Conservation (phyloP, 2,797 vertebrate genomes). For the Syngnathus acus region DNA sequence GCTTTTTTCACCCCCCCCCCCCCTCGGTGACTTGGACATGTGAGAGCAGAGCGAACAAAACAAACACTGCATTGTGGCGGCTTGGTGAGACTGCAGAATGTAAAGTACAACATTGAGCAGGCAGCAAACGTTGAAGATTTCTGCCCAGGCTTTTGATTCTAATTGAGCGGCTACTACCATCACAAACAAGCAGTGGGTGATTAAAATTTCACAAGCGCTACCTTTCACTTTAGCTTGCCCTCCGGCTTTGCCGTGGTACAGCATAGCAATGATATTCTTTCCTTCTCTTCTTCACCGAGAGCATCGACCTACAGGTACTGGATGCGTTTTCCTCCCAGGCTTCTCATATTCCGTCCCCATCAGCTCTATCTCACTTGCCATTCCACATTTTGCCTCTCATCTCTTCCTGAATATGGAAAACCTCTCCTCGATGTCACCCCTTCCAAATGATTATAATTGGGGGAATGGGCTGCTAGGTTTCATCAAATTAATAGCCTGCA, state of each 20-base stretch:
- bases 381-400: slow-evolving; percentile 26
- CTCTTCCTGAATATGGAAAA: slow-evolving; percentile 8
- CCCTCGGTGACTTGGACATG: not conserved
- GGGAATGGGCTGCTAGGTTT: no score
- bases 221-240: slow-evolving; percentile 41
- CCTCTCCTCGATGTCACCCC: no score
- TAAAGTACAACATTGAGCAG: not conserved
- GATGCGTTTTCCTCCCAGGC: slow-evolving; percentile 24
- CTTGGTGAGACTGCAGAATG: not conserved
- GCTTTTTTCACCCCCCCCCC: not conserved
- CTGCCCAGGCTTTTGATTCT: slow-evolving; percentile 41
- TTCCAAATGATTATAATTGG: no score
- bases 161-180: slow-evolving; percentile 52
- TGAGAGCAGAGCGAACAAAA: not conserved
- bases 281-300: slow-evolving; percentile 18
- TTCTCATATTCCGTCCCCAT: slow-evolving; percentile 27
- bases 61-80: not conserved
- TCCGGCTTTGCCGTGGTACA: slow-evolving; percentile 34
- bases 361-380: slow-evolving; percentile 6
- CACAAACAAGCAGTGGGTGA: slow-evolving; percentile 49
- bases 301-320: not conserved
- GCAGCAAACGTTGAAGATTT: slow-evolving; percentile 14
- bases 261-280: slow-evolving; percentile 44
- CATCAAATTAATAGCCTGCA: no score
- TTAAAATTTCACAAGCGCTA: slow-evolving; percentile 61